Evolutionary conservation across 2,888 invertebrate species (phyloP).

Genomic region (Lottia gigantea): DNA sequence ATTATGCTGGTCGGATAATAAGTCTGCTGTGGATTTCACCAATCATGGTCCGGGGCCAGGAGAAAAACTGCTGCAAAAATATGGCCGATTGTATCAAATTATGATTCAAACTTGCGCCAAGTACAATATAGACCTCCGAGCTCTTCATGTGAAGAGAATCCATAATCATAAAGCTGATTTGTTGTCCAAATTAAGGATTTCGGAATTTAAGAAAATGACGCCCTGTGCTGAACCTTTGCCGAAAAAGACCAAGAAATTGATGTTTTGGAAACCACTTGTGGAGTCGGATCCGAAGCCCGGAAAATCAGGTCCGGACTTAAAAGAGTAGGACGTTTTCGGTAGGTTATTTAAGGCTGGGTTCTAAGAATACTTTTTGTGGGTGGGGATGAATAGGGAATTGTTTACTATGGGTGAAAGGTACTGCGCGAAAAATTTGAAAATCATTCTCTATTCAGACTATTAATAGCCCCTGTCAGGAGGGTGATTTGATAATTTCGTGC

Average conservation of each 20-base stretch:
- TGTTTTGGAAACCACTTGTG: conserved; percentile 37
- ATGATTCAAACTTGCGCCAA: conserved; percentile 31
- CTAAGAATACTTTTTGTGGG: too few relatives aligned
- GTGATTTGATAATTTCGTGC: too few relatives aligned
- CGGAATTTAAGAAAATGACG: conserved; percentile 35
- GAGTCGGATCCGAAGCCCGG: neutral
- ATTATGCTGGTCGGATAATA: conserved; percentile 39
- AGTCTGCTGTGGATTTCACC: conserved; percentile 28
- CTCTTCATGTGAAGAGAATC: conserved; percentile 32
- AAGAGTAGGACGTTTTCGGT: too few relatives aligned
- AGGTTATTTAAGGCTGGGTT: too few relatives aligned
- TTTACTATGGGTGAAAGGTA: too few relatives aligned
- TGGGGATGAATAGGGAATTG: too few relatives aligned
- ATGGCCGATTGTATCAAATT: conserved; percentile 28
- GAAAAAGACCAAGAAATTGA: conserved; percentile 46
- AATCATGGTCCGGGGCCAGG: conserved; percentile 30
- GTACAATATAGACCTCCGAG: conserved; percentile 35
- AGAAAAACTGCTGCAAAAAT: neutral
- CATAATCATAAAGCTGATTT: conserved; percentile 45
- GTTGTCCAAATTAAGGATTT: conserved; percentile 35
- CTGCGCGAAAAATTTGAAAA: too few relatives aligned
- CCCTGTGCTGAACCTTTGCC: conserved; percentile 35
- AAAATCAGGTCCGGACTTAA: neutral
- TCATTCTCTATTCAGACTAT: too few relatives aligned
- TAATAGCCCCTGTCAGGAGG: too few relatives aligned